Percentiles rank a stretch among this genome's conserved stretches.
These are phyloP conservation scores for Nothobranchius kuhntae DNA, from an alignment of 2,113 vertebrate genomes.

Conservation along the genomic window DNA sequence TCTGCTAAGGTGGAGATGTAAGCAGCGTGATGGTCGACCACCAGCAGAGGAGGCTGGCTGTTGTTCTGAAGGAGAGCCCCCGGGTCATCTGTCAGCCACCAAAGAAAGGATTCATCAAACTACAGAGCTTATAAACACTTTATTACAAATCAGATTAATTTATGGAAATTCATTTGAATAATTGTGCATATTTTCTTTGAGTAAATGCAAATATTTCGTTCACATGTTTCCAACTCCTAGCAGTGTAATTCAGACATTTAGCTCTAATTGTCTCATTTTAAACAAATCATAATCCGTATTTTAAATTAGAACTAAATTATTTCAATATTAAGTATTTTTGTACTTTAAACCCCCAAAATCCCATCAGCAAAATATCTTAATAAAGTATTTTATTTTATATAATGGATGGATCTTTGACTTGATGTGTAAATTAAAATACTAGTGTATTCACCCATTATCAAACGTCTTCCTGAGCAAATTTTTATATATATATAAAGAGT, in stretches of 20 bases:
- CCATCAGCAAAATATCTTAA: background rate
- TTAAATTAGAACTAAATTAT: background rate
- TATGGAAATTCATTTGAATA: too few relatives aligned
- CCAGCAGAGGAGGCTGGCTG: conserved; percentile 82
- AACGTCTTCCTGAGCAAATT: too few relatives aligned
- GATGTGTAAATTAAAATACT: too few relatives aligned
- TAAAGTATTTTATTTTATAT: too few relatives aligned
- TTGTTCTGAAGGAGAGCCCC: conserved; percentile 77
- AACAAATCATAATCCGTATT: background rate
- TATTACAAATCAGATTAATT: too few relatives aligned
- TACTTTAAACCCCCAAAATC: background rate
- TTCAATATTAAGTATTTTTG: background rate
- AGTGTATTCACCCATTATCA: too few relatives aligned
- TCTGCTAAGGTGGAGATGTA: conserved; percentile 81
- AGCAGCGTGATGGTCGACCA: conserved; percentile 77
- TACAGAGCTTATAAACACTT: background rate
- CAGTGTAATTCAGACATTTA: background rate
- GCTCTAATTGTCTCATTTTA: background rate
- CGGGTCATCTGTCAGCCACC: conserved; percentile 60
- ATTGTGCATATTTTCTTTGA: background rate
- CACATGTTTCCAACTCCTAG: background rate
- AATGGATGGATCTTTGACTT: too few relatives aligned
- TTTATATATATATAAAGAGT: background rate
- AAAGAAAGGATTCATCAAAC: conserved; percentile 1
- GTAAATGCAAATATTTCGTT: background rate